Base-by-base conservation (phyloP, 2,888 invertebrate genomes). In the Plebejus anna region DNA sequence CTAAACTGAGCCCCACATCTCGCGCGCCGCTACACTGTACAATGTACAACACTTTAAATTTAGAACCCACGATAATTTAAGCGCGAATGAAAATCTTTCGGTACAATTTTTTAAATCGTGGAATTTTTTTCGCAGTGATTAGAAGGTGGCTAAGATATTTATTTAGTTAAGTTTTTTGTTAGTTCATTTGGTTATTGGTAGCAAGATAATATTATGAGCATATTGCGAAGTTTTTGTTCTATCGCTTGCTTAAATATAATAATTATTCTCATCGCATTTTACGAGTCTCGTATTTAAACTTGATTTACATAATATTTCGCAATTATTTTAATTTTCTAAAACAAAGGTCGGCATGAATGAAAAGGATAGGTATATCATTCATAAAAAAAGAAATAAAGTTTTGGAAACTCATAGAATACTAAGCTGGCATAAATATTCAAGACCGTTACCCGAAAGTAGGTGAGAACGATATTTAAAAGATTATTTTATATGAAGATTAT, bases 1-100 rank as follows among this genome's bases (percentile, higher is more conserved):
- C 92, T 93, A 90, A 89, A 90, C 87, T 81, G 92, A 90, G 92
- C 92, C 92, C 88, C 92, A 87, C 89, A 91, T 91, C 91, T 89
- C 89, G 86, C 84, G 84, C 84, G 83, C 81, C 80, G 85, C 83
- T 79, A 76, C 78, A 85, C 82, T 79, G 77, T 78, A 85, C 82
- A 86, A 0, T 32, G 32, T 32, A 32, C 32, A 32, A 84, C 83
- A 85, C 84, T 86, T 88, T 66, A 66, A 32, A 66, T 66, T 66
- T 66, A 66, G 66, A 36, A 66, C 32, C 66, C 66, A 66, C 66
- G 13, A 66, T 36, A 36, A 66, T 36, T 32, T 32, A 66, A 32
- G 66, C 66, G 66, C 66, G 32, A 66, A 66, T 32, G 66, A 16
- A 66, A 66, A 66, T 16, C 66, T 66, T 66, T 36, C 4, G 13